Conservation (phyloP, 35 echinoderm and acorn worm species). For the Apostichopus californicus region DNA sequence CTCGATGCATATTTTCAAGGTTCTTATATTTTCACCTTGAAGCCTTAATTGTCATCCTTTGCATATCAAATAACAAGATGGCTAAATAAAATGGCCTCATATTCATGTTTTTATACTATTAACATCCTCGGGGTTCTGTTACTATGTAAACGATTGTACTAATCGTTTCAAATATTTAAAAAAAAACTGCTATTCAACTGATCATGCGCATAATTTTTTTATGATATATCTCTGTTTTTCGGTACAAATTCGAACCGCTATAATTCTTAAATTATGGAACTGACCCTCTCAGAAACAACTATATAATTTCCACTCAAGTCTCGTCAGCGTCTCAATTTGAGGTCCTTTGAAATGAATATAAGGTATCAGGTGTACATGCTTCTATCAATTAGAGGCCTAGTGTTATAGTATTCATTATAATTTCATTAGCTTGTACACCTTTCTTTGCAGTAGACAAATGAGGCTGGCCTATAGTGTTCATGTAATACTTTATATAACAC, state of each 20-base stretch:
- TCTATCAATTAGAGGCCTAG: background rate
- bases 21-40: background rate
- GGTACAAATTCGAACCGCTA: too few relatives aligned
- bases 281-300: background rate
- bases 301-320: background rate
- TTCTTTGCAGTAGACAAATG: background rate
- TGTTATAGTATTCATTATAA: too few relatives aligned
- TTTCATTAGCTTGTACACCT: background rate
- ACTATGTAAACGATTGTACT: too few relatives aligned
- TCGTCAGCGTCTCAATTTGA: background rate
- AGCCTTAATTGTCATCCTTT: background rate
- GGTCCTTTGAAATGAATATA: background rate
- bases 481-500: too few relatives aligned
- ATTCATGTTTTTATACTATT: background rate
- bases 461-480: too few relatives aligned
- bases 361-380: background rate
- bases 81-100: background rate
- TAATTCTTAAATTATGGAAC: background rate
- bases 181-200: too few relatives aligned
- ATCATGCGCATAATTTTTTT: too few relatives aligned
- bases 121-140: background rate
- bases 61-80: background rate
- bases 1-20: background rate
- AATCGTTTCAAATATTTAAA: too few relatives aligned
- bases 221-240: too few relatives aligned